A percentile compares a stretch with the other conserved stretches of the same genome.
Evolutionary conservation across 37 sponge, comb jelly and placozoan genomes (phyloP).

Genomic region (Geodia barretti): DNA sequence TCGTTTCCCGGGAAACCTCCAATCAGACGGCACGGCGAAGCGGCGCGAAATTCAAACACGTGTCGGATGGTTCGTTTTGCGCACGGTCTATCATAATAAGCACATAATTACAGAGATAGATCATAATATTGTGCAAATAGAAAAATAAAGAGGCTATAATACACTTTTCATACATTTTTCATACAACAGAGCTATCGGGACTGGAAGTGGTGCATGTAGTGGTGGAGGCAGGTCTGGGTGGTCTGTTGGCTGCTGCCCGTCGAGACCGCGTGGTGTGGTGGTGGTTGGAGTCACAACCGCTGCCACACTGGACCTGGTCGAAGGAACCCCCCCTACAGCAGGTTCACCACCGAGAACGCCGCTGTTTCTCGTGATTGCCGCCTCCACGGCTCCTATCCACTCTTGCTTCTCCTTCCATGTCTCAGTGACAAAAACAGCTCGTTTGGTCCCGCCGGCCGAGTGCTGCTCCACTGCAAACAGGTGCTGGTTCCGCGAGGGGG

Average conservation of each 20-base stretch:
- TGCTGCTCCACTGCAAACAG: conserved; percentile 22
- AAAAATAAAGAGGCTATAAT: neutral
- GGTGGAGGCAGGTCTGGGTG: neutral
- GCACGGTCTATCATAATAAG: no score
- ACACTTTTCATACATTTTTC: neutral
- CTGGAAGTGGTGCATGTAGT: neutral
- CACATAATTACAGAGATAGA: no score
- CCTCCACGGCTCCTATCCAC: conserved; percentile 38
- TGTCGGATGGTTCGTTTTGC: no score
- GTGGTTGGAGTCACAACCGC: conserved; percentile 19
- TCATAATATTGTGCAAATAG: no score
- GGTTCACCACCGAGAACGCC: neutral
- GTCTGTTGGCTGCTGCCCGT: neutral
- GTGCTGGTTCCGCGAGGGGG: neutral
- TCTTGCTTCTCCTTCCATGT: conserved; percentile 17
- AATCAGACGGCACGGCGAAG: neutral
- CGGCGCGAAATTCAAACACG: neutral
- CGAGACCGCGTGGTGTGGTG: conserved; percentile 8
- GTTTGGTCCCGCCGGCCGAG: neutral
- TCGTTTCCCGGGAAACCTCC: neutral
- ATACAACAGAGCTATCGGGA: neutral
- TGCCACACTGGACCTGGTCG: neutral
- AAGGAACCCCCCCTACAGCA: conserved; percentile 34
- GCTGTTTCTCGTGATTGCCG: neutral
- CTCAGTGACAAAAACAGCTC: neutral